Base-by-base conservation (phyloP, 2,888 invertebrate species). In the Rhagonycha lutea region DNA sequence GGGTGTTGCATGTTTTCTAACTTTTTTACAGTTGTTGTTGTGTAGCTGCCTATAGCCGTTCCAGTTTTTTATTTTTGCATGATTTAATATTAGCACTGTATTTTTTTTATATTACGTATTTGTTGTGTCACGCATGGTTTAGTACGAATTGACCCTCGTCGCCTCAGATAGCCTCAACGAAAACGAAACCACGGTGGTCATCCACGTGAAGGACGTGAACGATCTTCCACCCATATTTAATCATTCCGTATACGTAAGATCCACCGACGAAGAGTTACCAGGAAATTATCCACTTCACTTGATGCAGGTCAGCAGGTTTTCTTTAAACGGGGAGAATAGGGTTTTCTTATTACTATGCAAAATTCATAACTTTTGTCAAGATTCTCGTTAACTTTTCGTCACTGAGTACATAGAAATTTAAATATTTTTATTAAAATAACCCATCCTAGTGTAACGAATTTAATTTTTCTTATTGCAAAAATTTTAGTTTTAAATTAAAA, bases 81-180 rank as follows among this genome's bases (percentile, higher is more conserved):
- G 47, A n/a, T 70, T 73, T 61, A 29, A n/a, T 3, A n/a, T n/a
- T 47, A 47, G 47, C 47, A 47, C 47, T 3, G 47, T 47, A 47
- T n/a, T 47, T 47, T 47, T 47, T n/a, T 67, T 70, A 29, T 73
- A 70, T 78, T 69, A 60, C 75, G 69, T 76, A 62, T 79, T 65
- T 83, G 83, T 81, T 82, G 80, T 84, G 81, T 83, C 79, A 80
- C 82, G 82, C 83, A 88, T 85, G 82, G 89, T 87, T 86, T 91
- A 95, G 94, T 96, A 95, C 90, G 94, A 95, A 89, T 91, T 96
- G 90, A 94, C 94, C 87, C 91, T 95, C 91, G 95, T 96, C 87
- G 95, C 95, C 78, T 96, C 96, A 80, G 95, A 96, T 89, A 95
- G 96, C 87, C 92, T 95, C 88, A 95, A 95, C 91, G 96, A 97